Percentiles rank a stretch among this genome's conserved stretches.
phyloP scores from a whole-genome alignment of 2,888 invertebrate species.

The Drosophila meridionalis region DNA sequence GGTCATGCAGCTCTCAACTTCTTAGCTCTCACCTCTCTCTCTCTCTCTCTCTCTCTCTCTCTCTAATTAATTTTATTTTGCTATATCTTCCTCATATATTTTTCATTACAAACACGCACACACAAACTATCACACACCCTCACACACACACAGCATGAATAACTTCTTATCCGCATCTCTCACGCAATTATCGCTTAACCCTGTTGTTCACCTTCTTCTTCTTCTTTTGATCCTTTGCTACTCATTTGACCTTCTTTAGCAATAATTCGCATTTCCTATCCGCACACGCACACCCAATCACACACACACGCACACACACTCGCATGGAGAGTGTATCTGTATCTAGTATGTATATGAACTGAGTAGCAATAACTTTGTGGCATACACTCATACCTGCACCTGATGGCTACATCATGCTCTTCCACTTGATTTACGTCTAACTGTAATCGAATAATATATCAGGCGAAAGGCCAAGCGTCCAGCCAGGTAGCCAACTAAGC shows the following conservation, averaged over 20 bases:
- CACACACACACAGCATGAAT: not conserved
- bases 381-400: conserved; percentile 30
- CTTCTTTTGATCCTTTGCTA: conserved; percentile 20
- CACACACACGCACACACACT: not conserved
- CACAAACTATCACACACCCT: not conserved
- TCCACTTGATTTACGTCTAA: conserved; percentile 80
- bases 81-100: not conserved
- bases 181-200: conserved; percentile 35
- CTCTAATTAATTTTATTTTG: not conserved
- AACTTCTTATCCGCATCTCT: conserved; percentile 15
- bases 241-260: conserved; percentile 45
- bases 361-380: conserved; percentile 38
- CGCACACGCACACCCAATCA: not conserved
- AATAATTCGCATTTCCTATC: conserved; percentile 28
- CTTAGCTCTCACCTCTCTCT: not conserved
- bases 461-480: conserved; percentile 54
- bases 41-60: not conserved
- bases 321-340: conserved; percentile 17
- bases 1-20: not conserved
- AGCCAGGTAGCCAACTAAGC: conserved; percentile 39
- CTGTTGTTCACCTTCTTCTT: conserved; percentile 30
- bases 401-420: conserved; percentile 76
- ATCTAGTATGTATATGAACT: conserved; percentile 39
- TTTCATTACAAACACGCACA: not conserved
- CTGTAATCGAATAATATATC: conserved; percentile 79